Percentiles rank a stretch among this genome's conserved stretches.
Evolutionary conservation across 64 coral and sea anemone species (phyloP).

Genomic region (Dendrophyllia cribrosa): DNA sequence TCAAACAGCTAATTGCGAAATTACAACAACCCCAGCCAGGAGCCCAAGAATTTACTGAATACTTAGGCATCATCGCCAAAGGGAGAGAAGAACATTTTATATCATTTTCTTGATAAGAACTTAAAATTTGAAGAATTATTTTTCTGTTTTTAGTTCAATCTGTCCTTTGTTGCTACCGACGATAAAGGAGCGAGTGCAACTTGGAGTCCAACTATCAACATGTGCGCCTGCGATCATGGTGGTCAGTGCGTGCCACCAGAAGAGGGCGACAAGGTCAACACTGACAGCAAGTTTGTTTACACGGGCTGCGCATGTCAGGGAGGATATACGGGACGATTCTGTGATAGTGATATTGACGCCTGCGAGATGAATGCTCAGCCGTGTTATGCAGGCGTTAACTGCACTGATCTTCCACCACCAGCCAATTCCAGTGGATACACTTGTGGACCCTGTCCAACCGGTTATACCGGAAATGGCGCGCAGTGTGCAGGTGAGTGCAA

Average conservation of each 20-base stretch:
- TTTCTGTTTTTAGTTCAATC: background rate
- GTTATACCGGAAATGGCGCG: background rate
- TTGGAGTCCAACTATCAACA: conserved; percentile 3
- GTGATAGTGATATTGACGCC: conserved; percentile 53
- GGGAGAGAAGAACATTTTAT: too few species aligned
- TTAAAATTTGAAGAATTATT: too few species aligned
- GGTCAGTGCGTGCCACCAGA: conserved; percentile 20
- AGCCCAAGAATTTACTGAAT: too few species aligned
- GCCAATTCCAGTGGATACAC: conserved; percentile 41
- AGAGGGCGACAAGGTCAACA: conserved; percentile 15
- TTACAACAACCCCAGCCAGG: too few species aligned
- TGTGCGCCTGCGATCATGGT: conserved; percentile 48
- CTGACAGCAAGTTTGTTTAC: conserved; percentile 21
- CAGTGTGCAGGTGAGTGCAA: background rate
- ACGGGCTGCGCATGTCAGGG: conserved; percentile 20
- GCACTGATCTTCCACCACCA: conserved; percentile 26
- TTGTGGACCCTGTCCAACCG: conserved; percentile 31
- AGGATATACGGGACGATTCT: conserved; percentile 53
- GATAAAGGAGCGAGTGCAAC: conserved; percentile 25
- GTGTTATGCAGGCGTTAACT: conserved; percentile 36
- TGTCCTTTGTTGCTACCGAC: conserved; percentile 14
- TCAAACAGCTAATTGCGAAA: too few species aligned
- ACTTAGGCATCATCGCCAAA: too few species aligned
- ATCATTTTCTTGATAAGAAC: too few species aligned
- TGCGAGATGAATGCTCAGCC: conserved; percentile 45